Evolutionary conservation across 2,888 invertebrate genomes (phyloP), one percentile per base, ranked within the genome.

Genomic region (Lottia gigantea): DNA sequence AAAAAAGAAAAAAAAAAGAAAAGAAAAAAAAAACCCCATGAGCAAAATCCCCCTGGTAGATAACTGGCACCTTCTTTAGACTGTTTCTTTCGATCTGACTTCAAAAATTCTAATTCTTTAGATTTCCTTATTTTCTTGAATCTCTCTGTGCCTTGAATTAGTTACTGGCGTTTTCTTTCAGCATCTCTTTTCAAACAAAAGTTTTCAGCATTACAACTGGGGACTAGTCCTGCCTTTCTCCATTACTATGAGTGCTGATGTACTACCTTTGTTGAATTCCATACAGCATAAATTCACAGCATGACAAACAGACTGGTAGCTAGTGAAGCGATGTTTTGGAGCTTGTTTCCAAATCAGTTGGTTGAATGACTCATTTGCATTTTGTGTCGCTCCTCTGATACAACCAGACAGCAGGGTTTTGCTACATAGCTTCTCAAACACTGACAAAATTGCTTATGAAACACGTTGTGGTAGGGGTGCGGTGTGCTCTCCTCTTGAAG

Each of bases 291-390:
- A 6, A 2, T 14, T n/a, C 11, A 47, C n/a, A 16, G 47, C 47
- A 47, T 47, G 47, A n/a, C n/a, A 8, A 47, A 47, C n/a, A 6
- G 47, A 14, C 14, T 47, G 4, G 3, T 40, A 19, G 6, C 64
- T 40, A 6, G 64, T 31, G 11, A 64, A 64, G 3, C 64, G 19
- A 6, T 25, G 40, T 40, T 64, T 64, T 8, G 64, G 64, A 7
- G 64, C 64, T 40, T 31, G 15, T 40, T 26, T 40, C 64, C 64
- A 40, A 16, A 64, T 64, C 3, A 40, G 14, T 26, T n/a, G 31
- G 31, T 64, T 64, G 16, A 64, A 16, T 1, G 64, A 64, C 16
- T 64, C 64, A 40, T 64, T 64, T 2, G 31, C 45, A 40, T 64
- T 40, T 40, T 64, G 64, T 31, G 64, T 40, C 16, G 64, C 40